phyloP scores from a whole-genome alignment of 2,797 vertebrate species.

The Acanthornis magna region DNA sequence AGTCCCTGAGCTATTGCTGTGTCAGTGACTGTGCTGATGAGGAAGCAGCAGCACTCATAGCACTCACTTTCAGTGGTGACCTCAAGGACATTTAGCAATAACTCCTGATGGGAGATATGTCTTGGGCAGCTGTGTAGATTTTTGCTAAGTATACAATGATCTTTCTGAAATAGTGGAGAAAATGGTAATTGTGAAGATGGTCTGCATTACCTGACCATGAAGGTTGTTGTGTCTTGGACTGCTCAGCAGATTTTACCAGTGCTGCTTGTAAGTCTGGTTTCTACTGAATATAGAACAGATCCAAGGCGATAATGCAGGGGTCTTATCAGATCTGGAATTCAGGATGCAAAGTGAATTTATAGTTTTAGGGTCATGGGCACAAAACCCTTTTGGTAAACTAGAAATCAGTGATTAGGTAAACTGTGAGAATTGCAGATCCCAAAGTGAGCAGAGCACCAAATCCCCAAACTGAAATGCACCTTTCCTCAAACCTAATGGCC shows the following conservation, averaged over 20 bases:
- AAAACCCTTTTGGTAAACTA: neutral
- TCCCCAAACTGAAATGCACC: neutral
- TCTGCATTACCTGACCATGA: neutral
- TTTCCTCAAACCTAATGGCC: neutral
- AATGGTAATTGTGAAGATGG: neutral
- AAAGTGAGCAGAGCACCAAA: neutral
- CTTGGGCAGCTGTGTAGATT: neutral
- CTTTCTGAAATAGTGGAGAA: neutral
- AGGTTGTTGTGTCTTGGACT: neutral
- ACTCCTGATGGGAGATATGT: fast-evolving
- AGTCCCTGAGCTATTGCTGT: neutral
- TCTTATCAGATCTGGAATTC: neutral
- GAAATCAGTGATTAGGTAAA: neutral
- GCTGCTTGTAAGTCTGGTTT: neutral
- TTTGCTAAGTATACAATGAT: neutral
- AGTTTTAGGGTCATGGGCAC: neutral
- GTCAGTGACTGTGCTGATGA: neutral
- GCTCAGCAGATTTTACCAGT: neutral
- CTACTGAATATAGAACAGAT: neutral
- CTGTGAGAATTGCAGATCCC: neutral
- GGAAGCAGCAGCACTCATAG: neutral
- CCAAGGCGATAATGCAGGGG: neutral
- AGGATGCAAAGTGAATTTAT: neutral
- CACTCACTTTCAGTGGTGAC: neutral
- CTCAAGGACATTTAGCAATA: neutral